These are phyloP conservation scores for Spea bombifrons DNA, from an alignment of 2,113 vertebrate species.

Conservation along the genomic window DNA sequence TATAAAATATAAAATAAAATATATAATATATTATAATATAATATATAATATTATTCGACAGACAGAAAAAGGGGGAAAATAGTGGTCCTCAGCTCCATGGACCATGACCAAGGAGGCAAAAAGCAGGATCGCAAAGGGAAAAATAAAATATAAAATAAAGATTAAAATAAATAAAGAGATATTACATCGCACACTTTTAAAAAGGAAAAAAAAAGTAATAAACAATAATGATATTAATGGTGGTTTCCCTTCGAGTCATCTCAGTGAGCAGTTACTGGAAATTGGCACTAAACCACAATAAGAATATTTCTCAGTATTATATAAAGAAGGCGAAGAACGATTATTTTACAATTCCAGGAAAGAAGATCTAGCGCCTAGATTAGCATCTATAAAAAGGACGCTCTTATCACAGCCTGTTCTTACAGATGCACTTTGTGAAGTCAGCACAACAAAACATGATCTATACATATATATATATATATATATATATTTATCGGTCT, in stretches of 20 bases:
- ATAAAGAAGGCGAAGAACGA: background rate
- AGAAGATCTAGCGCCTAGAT: constrained; percentile 6
- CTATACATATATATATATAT: no score
- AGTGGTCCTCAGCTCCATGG: no score
- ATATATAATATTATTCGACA: no score
- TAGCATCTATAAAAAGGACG: constrained; percentile 5
- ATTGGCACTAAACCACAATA: constrained; percentile 3
- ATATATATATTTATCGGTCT: background rate
- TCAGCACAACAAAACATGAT: background rate
- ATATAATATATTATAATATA: no score
- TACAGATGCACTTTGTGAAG: background rate
- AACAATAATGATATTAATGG: background rate
- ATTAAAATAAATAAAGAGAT: background rate
- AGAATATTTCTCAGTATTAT: background rate
- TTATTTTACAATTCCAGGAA: constrained; percentile 22
- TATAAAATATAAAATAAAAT: no score
- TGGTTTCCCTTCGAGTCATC: background rate
- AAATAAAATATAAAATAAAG: background rate
- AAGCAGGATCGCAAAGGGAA: no score
- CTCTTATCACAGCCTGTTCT: background rate
- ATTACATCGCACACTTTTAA: background rate
- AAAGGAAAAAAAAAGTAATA: background rate
- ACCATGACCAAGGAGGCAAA: no score
- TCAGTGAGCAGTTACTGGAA: constrained; percentile 15
- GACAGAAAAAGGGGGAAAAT: no score